Evolutionary conservation across 1,140 invertebrate species (phyloP).

Genomic region (Limonius californicus): DNA sequence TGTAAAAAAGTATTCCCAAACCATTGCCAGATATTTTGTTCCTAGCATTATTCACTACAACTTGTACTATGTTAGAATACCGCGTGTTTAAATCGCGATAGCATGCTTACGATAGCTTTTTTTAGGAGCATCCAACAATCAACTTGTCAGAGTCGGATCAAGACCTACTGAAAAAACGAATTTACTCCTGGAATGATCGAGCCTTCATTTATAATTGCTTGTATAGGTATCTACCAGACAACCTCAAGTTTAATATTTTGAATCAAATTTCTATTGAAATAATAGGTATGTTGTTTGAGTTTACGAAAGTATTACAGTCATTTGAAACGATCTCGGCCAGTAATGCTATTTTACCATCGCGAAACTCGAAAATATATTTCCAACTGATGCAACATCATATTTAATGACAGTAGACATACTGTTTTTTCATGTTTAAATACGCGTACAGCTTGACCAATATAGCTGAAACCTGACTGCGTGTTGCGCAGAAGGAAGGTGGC

Average conservation of each 20-base stretch:
- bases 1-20: constrained; percentile 1
- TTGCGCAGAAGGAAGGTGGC: too few relatives aligned
- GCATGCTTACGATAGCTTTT: not conserved
- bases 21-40: not conserved
- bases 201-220: not conserved
- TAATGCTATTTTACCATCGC: too few relatives aligned
- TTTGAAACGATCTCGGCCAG: too few relatives aligned
- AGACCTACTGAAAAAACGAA: not conserved
- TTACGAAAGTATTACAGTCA: not conserved
- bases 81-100: not conserved
- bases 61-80: not conserved
- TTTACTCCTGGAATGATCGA: not conserved
- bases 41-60: not conserved
- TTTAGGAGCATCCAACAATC: not conserved
- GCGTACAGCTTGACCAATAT: too few relatives aligned
- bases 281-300: not conserved
- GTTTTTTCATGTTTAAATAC: not conserved
- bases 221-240: not conserved
- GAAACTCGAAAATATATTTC: not conserved
- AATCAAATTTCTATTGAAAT: not conserved
- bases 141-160: not conserved
- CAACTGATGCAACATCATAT: not conserved
- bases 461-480: too few relatives aligned
- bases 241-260: not conserved
- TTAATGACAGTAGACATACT: not conserved